Percentiles rank a stretch among this genome's conserved stretches.
phyloP scores from a whole-genome alignment of 1,140 invertebrate species.

The Drosophila willistoni region DNA sequence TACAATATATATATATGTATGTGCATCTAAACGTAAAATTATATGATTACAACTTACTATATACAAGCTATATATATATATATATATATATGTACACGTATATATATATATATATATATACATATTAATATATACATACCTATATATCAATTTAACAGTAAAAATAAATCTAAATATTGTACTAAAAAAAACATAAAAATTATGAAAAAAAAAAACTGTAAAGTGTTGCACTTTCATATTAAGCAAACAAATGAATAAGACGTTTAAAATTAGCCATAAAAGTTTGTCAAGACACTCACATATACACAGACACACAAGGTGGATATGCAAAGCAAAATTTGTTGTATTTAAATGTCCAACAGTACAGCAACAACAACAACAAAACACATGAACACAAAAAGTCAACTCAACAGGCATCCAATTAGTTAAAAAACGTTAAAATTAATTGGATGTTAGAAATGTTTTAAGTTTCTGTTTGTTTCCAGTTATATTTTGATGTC shows the following conservation, averaged over 20 bases:
- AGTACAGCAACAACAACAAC: constrained; percentile 23
- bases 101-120: constrained; percentile 35
- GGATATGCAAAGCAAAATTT: constrained; percentile 1
- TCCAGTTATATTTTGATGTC: constrained; percentile 61
- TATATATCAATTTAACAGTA: constrained; percentile 76
- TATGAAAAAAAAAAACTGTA: constrained; percentile 39
- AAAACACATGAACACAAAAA: constrained; percentile 4
- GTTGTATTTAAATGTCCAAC: constrained; percentile 51
- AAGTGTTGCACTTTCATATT: constrained; percentile 72
- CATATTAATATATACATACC: constrained; percentile 75
- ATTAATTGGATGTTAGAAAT: constrained; percentile 29
- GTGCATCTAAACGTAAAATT: constrained; percentile 70
- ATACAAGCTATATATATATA: constrained; percentile 76
- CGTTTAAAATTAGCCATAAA: constrained; percentile 52
- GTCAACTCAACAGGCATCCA: constrained; percentile 33
- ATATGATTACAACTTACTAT: constrained; percentile 62
- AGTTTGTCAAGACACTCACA: constrained; percentile 39
- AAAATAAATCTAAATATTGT: constrained; percentile 81
- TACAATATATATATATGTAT: constrained; percentile 58
- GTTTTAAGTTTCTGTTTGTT: constrained; percentile 45
- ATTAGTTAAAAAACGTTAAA: constrained; percentile 30
- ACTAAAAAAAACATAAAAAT: constrained; percentile 54
- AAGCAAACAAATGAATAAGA: constrained; percentile 36
- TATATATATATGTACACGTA: constrained; percentile 51
- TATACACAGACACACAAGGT: constrained; percentile 18